Base-by-base conservation (phyloP, 2,797 vertebrate genomes). In the Tarsius wallacei region DNA sequence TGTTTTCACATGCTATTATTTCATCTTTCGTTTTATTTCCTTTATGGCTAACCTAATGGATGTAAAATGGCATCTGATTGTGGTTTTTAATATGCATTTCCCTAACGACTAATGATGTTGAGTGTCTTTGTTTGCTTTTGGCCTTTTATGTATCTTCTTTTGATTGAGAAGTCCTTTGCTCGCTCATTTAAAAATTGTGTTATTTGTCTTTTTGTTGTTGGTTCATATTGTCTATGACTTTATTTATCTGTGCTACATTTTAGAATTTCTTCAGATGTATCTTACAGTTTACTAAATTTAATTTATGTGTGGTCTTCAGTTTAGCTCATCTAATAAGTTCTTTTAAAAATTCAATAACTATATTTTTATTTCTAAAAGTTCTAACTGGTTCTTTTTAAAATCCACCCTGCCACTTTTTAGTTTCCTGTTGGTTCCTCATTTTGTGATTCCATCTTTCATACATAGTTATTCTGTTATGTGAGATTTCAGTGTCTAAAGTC, bases 301-400 rank as follows among this genome's bases (percentile, higher is more conserved):
- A 74, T 74, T 42, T 66, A 51, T 71, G 71, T 51, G 5, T 76
- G 33, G 73, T 77, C 28, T 85, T 66, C 28, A 26, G 15, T 77
- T 85, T 77, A 85, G 4, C 36, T 93, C 33, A 57, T 13, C 61
- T 14, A 77, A 42, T 84, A 64, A 55, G 24, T 53, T 24, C 49
- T 6, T 28, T 59, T 81, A 42, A 42, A 42, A 42, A 42, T 66
- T 15, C 42, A 42, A 42, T 42, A 73, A 73, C 22, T 73, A 55
- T 16, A 47, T 57, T 77, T 82, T 91, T 70, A 85, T 85, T 93
- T 93, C 51, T 70, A 51, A 87, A 80, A 78, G 22, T 93, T 78
- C 42, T 71, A 70, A 80, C 22, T 70, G 13, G 1, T 81, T 51
- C 64, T 87, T 93, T 80, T 81, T n/a, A 81, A 87, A 42, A 53